A percentile compares a stretch with the other conserved stretches of the same genome.
phyloP scores from a whole-genome alignment of 2,113 vertebrate species.

The Lates calcarifer region DNA sequence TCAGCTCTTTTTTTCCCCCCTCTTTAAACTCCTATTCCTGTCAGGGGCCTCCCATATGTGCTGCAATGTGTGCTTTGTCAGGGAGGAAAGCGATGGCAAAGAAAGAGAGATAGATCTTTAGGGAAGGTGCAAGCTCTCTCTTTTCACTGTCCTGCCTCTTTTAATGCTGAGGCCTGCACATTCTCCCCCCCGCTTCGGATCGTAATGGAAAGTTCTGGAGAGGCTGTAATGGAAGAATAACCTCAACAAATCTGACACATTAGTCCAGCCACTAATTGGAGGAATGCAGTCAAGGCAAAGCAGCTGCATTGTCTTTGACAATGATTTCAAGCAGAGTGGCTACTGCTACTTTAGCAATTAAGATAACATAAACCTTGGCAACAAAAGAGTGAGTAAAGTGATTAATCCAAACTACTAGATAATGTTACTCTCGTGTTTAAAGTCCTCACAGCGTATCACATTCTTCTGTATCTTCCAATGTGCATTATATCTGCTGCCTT shows the following conservation, averaged over 20 bases:
- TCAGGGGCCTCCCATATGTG: constrained; percentile 73
- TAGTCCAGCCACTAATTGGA: constrained; percentile 54
- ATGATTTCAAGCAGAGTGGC: constrained; percentile 44
- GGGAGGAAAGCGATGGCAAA: constrained; percentile 34
- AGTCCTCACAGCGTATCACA: constrained; percentile 3
- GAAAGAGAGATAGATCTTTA: constrained; percentile 46
- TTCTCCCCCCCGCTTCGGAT: constrained; percentile 24
- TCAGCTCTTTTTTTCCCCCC: constrained; percentile 62
- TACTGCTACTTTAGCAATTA: constrained; percentile 58
- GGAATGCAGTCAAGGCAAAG: constrained; percentile 51
- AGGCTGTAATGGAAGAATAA: constrained; percentile 65
- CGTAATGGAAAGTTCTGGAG: constrained; percentile 68
- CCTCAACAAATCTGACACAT: constrained; percentile 45
- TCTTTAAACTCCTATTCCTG: constrained; percentile 73
- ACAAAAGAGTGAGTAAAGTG: constrained; percentile 8
- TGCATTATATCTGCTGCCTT: constrained; percentile 53
- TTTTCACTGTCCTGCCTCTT: constrained; percentile 33
- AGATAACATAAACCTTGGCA: constrained; percentile 40
- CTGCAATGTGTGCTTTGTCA: constrained; percentile 73
- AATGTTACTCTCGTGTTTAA: constrained; percentile 35
- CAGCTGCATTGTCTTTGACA: constrained; percentile 57
- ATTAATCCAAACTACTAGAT: constrained; percentile 31
- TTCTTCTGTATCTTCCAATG: constrained; percentile 33
- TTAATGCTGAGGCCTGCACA: constrained; percentile 64
- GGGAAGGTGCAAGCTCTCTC: constrained; percentile 56